These are phyloP conservation scores for Drosophila diplacantha DNA, from an alignment of 2,888 invertebrate species.

Conservation along the genomic window DNA sequence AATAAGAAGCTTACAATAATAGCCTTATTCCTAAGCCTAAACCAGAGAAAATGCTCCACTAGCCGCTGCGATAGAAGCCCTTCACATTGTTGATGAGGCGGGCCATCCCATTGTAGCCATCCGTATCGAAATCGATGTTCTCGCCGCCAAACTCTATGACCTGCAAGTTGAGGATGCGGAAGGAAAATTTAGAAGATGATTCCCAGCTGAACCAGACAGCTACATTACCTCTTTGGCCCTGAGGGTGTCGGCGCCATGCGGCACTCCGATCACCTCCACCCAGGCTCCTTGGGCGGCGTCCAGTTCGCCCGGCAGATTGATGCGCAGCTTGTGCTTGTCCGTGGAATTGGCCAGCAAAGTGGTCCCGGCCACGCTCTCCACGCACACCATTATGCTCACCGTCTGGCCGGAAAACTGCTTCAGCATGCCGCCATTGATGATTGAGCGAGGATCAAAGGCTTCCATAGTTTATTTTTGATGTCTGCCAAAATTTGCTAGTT, in stretches of 20 bases:
- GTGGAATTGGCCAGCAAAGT: slow-evolving; percentile 66
- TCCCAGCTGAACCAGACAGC: not conserved
- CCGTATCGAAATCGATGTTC: slow-evolving; percentile 72
- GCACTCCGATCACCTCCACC: slow-evolving; percentile 75
- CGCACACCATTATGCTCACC: slow-evolving; percentile 74
- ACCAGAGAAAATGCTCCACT: too few species aligned
- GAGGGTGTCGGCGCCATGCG: slow-evolving; percentile 60
- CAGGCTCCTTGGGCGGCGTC: slow-evolving; percentile 67
- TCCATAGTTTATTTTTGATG: too few species aligned
- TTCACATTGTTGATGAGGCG: slow-evolving; percentile 72
- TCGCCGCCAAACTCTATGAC: slow-evolving; percentile 75
- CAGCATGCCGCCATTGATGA: slow-evolving; percentile 73
- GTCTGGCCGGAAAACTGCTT: slow-evolving; percentile 70
- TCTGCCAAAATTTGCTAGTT: not conserved
- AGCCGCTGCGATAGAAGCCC: slow-evolving; percentile 39
- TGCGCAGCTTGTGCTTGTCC: slow-evolving; percentile 71
- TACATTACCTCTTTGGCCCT: slow-evolving; percentile 71
- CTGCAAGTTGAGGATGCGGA: slow-evolving; percentile 45
- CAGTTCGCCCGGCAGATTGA: slow-evolving; percentile 63
- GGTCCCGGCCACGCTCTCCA: slow-evolving; percentile 67
- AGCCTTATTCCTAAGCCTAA: slow-evolving; percentile 1
- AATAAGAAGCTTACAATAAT: not conserved
- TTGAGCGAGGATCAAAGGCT: slow-evolving; percentile 68
- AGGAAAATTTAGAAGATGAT: not conserved
- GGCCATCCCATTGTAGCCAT: slow-evolving; percentile 75